These are phyloP conservation scores for Enteromius fasciolatus DNA, from an alignment of 2,797 vertebrate genomes.

Conservation along the genomic window DNA sequence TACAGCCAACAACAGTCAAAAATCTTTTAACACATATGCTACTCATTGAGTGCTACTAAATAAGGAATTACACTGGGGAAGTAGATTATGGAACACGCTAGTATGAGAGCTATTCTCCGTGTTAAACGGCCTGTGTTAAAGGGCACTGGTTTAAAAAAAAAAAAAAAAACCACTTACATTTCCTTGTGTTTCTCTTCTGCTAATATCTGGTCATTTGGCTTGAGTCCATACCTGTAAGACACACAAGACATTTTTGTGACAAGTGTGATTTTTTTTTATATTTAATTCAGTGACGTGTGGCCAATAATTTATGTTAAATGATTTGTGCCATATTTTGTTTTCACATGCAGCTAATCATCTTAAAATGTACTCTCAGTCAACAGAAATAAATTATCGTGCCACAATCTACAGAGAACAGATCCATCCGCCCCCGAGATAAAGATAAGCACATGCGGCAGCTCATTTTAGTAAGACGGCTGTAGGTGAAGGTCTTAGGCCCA, in stretches of 20 bases:
- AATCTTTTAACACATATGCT: background rate
- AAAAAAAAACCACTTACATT: conserved; percentile 75
- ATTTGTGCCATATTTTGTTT: background rate
- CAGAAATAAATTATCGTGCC: background rate
- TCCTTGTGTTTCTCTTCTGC: conserved; percentile 89
- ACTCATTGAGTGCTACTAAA: background rate
- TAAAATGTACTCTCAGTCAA: background rate
- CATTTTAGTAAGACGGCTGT: conserved; percentile 8
- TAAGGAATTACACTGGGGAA: background rate
- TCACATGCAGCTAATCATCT: background rate
- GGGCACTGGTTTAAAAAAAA: background rate
- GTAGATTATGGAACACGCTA: background rate
- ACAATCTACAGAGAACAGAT: conserved; percentile 23
- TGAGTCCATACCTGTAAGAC: conserved; percentile 81
- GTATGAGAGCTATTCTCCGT: background rate
- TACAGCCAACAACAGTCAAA: background rate
- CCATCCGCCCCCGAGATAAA: background rate
- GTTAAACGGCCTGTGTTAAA: background rate
- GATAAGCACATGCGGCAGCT: conserved; percentile 10
- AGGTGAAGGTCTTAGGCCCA: conserved; percentile 13
- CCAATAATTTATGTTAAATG: background rate
- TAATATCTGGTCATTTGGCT: conserved; percentile 87
- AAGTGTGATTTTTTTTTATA: background rate
- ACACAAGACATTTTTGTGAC: conserved; percentile 28
- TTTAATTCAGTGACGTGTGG: background rate